Evolutionary conservation across 2,797 vertebrate genomes (phyloP), one percentile per base, ranked within the genome.

Genomic region (Mus spretus): DNA sequence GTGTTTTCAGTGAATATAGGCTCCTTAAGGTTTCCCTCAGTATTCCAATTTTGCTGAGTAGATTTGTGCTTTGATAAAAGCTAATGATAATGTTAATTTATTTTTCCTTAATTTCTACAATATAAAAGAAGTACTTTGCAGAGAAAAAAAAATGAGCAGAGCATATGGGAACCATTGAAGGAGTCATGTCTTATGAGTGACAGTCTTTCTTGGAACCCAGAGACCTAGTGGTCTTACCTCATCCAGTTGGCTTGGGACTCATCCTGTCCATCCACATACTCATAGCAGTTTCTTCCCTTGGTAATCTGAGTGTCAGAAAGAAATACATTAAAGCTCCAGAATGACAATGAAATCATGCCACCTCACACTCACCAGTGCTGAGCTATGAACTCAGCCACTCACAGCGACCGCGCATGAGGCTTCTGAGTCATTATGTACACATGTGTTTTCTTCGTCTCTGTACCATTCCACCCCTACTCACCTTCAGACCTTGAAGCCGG

Each of bases 221-320:
- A 37, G 0, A 1, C 50, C 13, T 5, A 1, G 2, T 4, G 14
- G 31, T 40, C 94, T 98, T 94, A 99, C 99, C 99, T 99, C 99
- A 99, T 99, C 99, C 99, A 99, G 97, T 99, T 99, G 20, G 99
- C 99, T 91, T 98, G 97, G 2, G 98, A 98, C 37, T 98, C 98
- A 80, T 98, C 98, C 86, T 98, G 97, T 82, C 98, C 99, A 90
- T 99, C 98, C 37, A 99, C 98, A 88, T 99, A 99, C 87, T 98
- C 98, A 19, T 98, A 99, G 80, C 98, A 98, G 50, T 98, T 98
- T 95, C 98, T 97, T 34, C 98, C 99, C 97, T 98, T 99, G 97
- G 96, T 98, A 95, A 99, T 98, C 99, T 99, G 98, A 37, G 90
- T 95, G 88, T 95, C 31, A 92, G 77, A 22, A 81, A 31, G n/a